Evolutionary conservation across 2,797 vertebrate species (phyloP), one percentile per base, ranked within the genome.

Genomic region (Enteromius mattozi): DNA sequence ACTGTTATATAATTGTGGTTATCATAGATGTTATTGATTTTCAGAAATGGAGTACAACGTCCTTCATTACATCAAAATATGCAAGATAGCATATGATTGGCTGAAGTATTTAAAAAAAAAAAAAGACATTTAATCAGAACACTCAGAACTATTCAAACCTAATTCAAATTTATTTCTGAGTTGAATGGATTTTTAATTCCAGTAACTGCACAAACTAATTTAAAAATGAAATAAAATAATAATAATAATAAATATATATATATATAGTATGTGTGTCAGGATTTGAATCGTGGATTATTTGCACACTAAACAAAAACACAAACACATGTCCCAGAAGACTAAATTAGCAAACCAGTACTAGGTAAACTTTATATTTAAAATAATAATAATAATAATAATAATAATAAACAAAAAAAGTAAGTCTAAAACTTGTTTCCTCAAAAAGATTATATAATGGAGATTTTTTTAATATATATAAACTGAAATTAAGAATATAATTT

Each of bases 1-100:
- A 33, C 42, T 49, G 65, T 70, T 45, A 56, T 49, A 47, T 45
- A 78, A 27, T 45, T 84, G 63, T 69, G 74, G 82, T 30, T 78
- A 54, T 63, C 66, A 68, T 13, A 33, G 17, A 69, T 78, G 6
- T 51, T 56, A 74, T 24, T 51, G 71, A 75, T 75, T 51, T 82
- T 66, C 6, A 66, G n/a, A 83, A 63, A 83, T 40, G 33, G 45
- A 83, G 33, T 14, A 65, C 24, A 35, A 75, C 54, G 33, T 54
- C 10, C 30, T 51, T 65, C 9, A n/a, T 45, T 74, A 24, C 27
- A 35, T 24, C 21, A 35, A 74, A 56, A 68, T 56, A 70, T 40
- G 66, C 47, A 51, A 68, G 47, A 45, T 45, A 61, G 56, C 56
- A 61, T 61, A 42, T 35, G 27, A 78, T 1, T 78, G 59, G 27